Base-by-base conservation (phyloP, 1,140 invertebrate genomes). In the Oscheius sp. region DNA sequence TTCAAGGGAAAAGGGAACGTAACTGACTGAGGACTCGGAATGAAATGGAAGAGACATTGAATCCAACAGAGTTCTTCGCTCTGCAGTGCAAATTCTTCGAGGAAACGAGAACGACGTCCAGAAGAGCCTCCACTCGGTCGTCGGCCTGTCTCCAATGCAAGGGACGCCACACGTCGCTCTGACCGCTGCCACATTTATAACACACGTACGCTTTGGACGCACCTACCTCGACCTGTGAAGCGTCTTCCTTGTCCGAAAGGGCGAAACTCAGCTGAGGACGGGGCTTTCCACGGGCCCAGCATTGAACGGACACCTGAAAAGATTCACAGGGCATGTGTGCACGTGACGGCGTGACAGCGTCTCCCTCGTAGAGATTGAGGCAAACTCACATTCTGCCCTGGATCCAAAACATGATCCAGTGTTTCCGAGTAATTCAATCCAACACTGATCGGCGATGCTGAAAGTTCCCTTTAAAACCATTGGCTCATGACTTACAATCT, bases 51-150 rank as follows among this genome's bases (percentile, higher is more conserved):
- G 67, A 68, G 35, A 58, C 35, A 59, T 68, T 68, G 52, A 32
- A 58, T 29, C 67, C 67, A 13, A 55, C 52, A n/a, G 67, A 68
- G 55, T 68, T 68, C 52, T 68, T 68, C 15, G 67, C 67, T 23
- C 67, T 28, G 42, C 67, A 68, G 36, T 68, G 67, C n/a, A 68
- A 34, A 15, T 28, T 38, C 34, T 68, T 68, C 15, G 67, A 68
- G 18, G 67, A 58, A 28, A 68, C 32, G 20, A 68, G 32, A n/a
- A 35, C 23, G 20, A 68, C 34, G 34, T 68, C 55, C 26, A 58
- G 67, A 15, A 46, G 49, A 4, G 15, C 49, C 7, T 20, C 49
- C 7, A 55, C 49, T 4, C 49, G 49, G 23, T 23, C 49, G 4
- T 55, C 49, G 29, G 58, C 49, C 49, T n/a, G 52, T 59, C 2